phyloP scores from a whole-genome alignment of 2,888 invertebrate genomes.

The Eupithecia pulchellata region DNA sequence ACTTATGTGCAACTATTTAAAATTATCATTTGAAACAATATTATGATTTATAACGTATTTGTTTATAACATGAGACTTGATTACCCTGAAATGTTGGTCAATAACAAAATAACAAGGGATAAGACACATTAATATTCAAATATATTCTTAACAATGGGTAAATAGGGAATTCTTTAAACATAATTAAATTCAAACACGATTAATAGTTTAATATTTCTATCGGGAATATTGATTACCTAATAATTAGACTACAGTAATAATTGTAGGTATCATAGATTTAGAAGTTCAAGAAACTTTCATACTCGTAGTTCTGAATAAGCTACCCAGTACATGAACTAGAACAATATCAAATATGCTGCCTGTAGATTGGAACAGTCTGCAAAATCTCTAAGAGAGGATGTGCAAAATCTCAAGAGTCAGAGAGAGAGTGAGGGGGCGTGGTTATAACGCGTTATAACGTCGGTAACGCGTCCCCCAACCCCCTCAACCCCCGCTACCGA shows the following conservation, averaged over 20 bases:
- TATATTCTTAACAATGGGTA: slow-evolving; percentile 1
- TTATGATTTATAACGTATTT: neutral
- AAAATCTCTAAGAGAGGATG: no score
- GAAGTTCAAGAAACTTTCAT: no score
- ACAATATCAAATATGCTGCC: no score
- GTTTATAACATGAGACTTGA: slow-evolving; percentile 24
- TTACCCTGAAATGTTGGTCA: slow-evolving; percentile 67
- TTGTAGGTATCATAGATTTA: slow-evolving; percentile 2
- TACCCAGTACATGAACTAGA: no score
- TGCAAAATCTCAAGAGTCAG: no score
- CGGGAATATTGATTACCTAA: neutral
- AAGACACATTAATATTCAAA: neutral
- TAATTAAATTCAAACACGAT: neutral
- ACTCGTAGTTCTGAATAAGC: no score
- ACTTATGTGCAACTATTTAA: neutral
- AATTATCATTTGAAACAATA: neutral
- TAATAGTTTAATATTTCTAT: neutral
- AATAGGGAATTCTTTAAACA: neutral
- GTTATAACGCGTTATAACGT: no score
- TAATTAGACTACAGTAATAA: neutral
- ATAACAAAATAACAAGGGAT: slow-evolving; percentile 43
- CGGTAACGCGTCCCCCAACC: no score
- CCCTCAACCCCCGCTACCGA: no score
- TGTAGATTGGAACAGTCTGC: no score
- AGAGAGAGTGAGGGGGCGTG: no score